phyloP scores from a whole-genome alignment of 2,797 vertebrate species.

The Diplodus sargus region DNA sequence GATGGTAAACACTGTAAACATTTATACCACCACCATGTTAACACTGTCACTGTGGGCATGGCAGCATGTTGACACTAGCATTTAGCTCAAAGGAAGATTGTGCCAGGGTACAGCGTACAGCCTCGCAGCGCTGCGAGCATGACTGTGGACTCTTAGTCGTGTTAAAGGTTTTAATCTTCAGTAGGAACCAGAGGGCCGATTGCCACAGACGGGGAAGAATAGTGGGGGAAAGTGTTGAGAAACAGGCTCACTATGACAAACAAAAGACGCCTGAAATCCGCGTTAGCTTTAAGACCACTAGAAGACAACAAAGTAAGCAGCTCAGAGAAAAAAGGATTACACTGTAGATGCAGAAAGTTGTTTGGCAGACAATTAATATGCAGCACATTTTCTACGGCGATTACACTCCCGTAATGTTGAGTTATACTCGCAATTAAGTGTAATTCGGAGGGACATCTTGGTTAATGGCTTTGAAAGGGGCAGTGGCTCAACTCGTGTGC shows the following conservation, averaged over 20 bases:
- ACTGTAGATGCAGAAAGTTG: background rate
- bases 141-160: background rate
- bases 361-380: slow-evolving; percentile 15
- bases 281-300: background rate
- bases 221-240: background rate
- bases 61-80: background rate
- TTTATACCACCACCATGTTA: too few relatives aligned
- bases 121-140: background rate
- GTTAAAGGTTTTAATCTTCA: background rate
- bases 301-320: slow-evolving; percentile 2
- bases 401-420: slow-evolving; percentile 16
- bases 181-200: background rate
- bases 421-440: slow-evolving; percentile 1
- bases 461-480: slow-evolving; percentile 48
- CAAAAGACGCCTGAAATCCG: background rate
- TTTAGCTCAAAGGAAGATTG: too few relatives aligned
- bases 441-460: slow-evolving; percentile 41
- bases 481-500: slow-evolving; percentile 44
- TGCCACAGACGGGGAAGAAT: slow-evolving; percentile 1
- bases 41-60: background rate
- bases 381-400: slow-evolving; percentile 24
- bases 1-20: background rate
- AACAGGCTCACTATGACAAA: background rate
- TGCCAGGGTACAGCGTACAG: too few relatives aligned
- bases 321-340: slow-evolving; percentile 1